Conservation (phyloP, 1,140 invertebrate genomes). For the Drosophila miranda region DNA sequence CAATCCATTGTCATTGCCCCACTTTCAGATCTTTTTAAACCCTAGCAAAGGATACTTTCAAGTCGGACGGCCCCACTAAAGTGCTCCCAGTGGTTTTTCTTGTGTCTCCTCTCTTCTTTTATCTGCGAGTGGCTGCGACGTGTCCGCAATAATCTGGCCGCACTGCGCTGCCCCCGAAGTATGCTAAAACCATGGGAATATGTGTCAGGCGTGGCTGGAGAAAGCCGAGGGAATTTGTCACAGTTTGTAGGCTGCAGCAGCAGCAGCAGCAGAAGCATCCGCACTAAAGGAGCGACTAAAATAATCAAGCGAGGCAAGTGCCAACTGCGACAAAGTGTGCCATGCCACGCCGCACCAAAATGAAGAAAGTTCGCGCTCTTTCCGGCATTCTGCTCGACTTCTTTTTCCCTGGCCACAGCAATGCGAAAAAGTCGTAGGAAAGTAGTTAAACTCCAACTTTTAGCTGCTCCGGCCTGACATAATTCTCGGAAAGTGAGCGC, state of each 20-base stretch:
- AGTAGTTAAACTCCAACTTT: constrained; percentile 76
- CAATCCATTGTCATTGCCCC: too few species aligned
- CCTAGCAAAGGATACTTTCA: background rate
- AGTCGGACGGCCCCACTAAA: background rate
- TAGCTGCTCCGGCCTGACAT: constrained; percentile 60
- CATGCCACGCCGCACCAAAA: constrained; percentile 60
- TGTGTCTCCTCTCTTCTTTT: constrained; percentile 8
- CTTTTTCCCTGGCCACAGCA: constrained; percentile 17
- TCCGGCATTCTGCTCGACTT: background rate
- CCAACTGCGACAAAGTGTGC: constrained; percentile 70
- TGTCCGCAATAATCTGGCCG: constrained; percentile 68
- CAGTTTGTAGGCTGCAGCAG: constrained; percentile 64
- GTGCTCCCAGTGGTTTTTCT: constrained; percentile 7
- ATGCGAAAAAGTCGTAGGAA: constrained; percentile 65
- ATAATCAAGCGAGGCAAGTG: constrained; percentile 68
- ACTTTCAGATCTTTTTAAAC: background rate
- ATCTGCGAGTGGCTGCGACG: constrained; percentile 49
- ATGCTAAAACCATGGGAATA: constrained; percentile 36
- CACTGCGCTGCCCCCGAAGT: constrained; percentile 51
- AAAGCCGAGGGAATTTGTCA: constrained; percentile 59
- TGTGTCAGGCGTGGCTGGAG: constrained; percentile 56
- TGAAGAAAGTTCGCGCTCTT: constrained; percentile 61
- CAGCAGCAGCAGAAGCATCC: constrained; percentile 6
- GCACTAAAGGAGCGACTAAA: constrained; percentile 27
- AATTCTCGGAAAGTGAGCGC: constrained; percentile 45